Evolutionary conservation across 2,113 vertebrate genomes (phyloP), one percentile per base, ranked within the genome.

Genomic region (Turnix velox): DNA sequence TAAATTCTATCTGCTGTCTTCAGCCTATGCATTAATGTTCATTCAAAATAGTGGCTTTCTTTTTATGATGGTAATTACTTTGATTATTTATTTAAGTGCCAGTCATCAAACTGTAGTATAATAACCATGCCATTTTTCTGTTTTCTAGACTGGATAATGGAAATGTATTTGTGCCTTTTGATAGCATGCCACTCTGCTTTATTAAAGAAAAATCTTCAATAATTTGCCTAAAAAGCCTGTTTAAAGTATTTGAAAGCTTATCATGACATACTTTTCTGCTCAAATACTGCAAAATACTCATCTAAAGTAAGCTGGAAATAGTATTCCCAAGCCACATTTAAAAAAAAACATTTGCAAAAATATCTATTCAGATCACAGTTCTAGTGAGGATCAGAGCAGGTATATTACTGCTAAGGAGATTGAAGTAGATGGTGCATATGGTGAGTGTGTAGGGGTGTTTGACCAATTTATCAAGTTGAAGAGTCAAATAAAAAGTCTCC

Each of bases 81-180:
- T 67, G 69, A 88, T 93, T 95, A 96, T 96, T 97, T 95, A 97
- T 97, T 98, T 97, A 94, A 96, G 76, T 96, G 92, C 89, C 92
- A 96, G 27, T 82, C 39, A 94, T 91, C 92, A 91, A 96, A 95
- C 82, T 97, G 55, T 95, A 97, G 93, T 82, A 94, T 96, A 96
- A 93, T 77, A 91, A 88, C 91, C 86, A 96, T 84, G 71, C 33
- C 40, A 95, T 96, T 91, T 93, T 97, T 96, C 74, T 92, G 77
- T 83, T 96, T 95, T 54, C 74, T 96, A 90, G 82, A 96, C 92
- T 14, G 27, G 94, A 95, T 94, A 95, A 96, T 95, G 96, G 95
- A 97, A 82, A 95, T 97, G 82, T 94, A 96, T 97, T 97, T 97
- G 97, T 98, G 97, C 97, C 97, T 98, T 98, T 98, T 93, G 80